Base-by-base conservation (phyloP, 2,888 invertebrate species). In the Amiota mariae region DNA sequence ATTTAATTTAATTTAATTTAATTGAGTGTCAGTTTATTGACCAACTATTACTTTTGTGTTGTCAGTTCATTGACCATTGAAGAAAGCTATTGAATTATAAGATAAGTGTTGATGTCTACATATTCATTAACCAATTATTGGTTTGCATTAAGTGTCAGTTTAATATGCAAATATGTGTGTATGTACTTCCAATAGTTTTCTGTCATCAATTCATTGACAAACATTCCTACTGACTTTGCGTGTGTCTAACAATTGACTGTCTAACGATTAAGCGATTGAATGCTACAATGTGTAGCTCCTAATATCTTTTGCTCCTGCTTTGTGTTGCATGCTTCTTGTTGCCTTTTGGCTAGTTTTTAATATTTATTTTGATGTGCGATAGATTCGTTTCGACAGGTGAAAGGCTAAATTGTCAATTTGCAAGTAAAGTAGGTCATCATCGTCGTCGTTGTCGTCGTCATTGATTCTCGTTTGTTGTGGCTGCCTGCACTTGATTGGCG, bases 331-430 rank as follows among this genome's bases (percentile, higher is more conserved):
- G 46, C 15, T 51, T 47, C 71, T 56, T 46, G 24, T 66, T 56
- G 54, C 66, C 64, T 66, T 56, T 68, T 56, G 59, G 73, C 72
- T 78, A 70, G 74, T 76, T 79, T 78, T 78, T 80, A 84, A 84
- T 85, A 85, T 84, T 85, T 85, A 82, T 85, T 87, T 87, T 87
- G 86, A 87, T 88, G 85, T 87, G 84, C 84, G 82, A 85, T 87
- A 87, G 88, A 86, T 87, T 87, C 87, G 87, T 80, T 87, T 84
- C 84, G 88, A 88, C 88, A 87, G 88, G 88, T 88, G 88, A 88
- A 88, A 88, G 88, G 88, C 88, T 88, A 87, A 88, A 88, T 88
- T 88, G 87, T 88, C 87, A 87, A 87, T 88, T 88, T 87, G 87
- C 87, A 85, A 83, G 78, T 36, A 64, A 76, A 76, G 72, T 76